phyloP scores from a whole-genome alignment of 1,140 invertebrate species.

The Eumaeus atala region DNA sequence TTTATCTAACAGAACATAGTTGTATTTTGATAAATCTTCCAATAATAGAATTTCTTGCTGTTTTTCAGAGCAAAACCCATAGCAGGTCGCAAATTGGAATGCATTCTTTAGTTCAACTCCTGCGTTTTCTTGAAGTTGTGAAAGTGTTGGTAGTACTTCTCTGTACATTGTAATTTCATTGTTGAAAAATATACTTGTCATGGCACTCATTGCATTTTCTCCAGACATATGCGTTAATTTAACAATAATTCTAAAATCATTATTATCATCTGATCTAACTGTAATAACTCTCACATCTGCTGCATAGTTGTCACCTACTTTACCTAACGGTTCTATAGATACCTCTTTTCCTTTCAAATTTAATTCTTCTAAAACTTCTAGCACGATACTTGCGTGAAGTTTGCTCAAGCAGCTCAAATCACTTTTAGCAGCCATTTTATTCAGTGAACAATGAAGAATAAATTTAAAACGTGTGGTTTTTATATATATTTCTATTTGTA shows the following conservation, averaged over 20 bases:
- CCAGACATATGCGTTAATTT: not conserved
- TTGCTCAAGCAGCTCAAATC: not conserved
- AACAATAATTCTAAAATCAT: constrained; percentile 1
- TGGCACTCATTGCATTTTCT: not conserved
- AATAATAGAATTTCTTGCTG: constrained; percentile 28
- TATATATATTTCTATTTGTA: too few relatives aligned
- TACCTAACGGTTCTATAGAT: constrained; percentile 4
- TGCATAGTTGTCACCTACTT: constrained; percentile 13
- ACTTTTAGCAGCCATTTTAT: not conserved
- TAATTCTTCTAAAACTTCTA: constrained; percentile 9
- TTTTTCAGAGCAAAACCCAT: constrained; percentile 13
- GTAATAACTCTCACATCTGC: constrained; percentile 12
- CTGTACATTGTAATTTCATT: constrained; percentile 13
- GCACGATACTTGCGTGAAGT: not conserved
- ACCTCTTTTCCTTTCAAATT: constrained; percentile 1
- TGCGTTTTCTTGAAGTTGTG: constrained; percentile 1
- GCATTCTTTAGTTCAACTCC: constrained; percentile 3
- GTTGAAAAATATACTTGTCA: constrained; percentile 6
- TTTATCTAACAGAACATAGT: constrained; percentile 27
- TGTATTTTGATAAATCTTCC: constrained; percentile 27
- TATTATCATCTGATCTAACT: not conserved
- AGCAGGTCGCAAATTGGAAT: constrained; percentile 8
- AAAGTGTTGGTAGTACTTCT: constrained; percentile 5
- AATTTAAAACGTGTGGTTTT: not conserved
- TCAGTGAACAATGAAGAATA: not conserved